Evolutionary conservation across 2,888 invertebrate species (phyloP).

Genomic region (Esperia sulphurella): DNA sequence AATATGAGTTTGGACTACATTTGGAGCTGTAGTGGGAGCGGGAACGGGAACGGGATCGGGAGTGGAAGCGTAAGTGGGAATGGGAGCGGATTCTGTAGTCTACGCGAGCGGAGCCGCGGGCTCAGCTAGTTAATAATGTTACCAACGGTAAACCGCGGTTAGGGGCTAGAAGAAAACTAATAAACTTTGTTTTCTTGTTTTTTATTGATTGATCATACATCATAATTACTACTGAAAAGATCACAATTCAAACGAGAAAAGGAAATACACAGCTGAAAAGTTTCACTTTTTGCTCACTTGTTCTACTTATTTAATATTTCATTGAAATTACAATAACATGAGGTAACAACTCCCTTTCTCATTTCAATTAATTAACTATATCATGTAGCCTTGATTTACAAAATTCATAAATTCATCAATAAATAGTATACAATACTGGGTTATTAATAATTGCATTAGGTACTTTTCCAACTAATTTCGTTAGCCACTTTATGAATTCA

Average conservation of each 20-base stretch:
- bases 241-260: conserved; percentile 59
- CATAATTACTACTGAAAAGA: conserved; percentile 34
- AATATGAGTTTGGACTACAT: no score
- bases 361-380: conserved; percentile 35
- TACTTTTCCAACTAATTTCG: not conserved
- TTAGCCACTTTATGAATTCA: conserved; percentile 19
- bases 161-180: conserved; percentile 9
- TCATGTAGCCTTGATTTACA: conserved; percentile 15
- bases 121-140: no score
- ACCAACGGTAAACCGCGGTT: no score
- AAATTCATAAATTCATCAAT: conserved; percentile 19
- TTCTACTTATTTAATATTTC: conserved; percentile 22
- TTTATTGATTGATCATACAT: conserved; percentile 43
- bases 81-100: no score
- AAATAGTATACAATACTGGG: not conserved
- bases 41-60: no score
- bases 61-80: no score
- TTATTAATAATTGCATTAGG: not conserved
- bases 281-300: conserved; percentile 19
- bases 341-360: conserved; percentile 48
- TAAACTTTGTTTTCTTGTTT: conserved; percentile 16
- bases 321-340: conserved; percentile 24
- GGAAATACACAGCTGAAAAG: conserved; percentile 29
- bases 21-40: no score
- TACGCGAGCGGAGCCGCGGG: no score